phyloP scores from a whole-genome alignment of 2,113 vertebrate genomes.

The Oophaga pumilio region DNA sequence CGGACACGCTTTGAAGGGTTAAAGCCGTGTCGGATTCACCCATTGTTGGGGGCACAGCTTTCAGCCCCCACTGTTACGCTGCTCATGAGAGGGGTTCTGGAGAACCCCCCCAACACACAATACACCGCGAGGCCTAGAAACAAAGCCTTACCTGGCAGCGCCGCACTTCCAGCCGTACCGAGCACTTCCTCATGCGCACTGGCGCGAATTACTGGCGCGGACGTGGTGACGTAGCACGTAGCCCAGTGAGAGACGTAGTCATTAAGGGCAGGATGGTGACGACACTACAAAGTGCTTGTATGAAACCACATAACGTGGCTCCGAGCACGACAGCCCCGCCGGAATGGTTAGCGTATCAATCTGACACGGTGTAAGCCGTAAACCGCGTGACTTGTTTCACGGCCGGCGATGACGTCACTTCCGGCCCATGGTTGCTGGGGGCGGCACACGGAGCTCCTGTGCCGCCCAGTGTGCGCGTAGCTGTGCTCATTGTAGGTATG shows the following conservation, averaged over 20 bases:
- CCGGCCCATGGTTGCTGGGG: constrained; percentile 30
- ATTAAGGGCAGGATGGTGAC: neutral
- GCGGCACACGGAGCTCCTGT: neutral
- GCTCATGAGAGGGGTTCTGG: too few species aligned
- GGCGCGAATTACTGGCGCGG: neutral
- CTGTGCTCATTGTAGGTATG: neutral
- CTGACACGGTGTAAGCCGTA: too few species aligned
- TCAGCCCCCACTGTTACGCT: too few species aligned
- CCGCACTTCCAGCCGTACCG: neutral
- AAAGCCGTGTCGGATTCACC: too few species aligned
- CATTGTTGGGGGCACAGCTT: too few species aligned
- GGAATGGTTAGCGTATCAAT: too few species aligned
- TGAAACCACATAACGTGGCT: too few species aligned
- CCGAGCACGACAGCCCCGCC: too few species aligned
- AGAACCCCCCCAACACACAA: too few species aligned
- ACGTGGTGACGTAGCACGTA: neutral
- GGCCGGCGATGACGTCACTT: neutral
- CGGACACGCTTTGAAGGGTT: too few species aligned
- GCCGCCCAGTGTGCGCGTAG: neutral
- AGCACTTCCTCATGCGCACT: neutral
- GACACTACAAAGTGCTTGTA: neutral
- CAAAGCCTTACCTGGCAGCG: neutral
- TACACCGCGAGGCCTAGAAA: neutral
- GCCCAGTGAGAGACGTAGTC: neutral
- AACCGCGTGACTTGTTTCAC: neutral